phyloP scores from a whole-genome alignment of 2,888 invertebrate species.

The Seira musarum region DNA sequence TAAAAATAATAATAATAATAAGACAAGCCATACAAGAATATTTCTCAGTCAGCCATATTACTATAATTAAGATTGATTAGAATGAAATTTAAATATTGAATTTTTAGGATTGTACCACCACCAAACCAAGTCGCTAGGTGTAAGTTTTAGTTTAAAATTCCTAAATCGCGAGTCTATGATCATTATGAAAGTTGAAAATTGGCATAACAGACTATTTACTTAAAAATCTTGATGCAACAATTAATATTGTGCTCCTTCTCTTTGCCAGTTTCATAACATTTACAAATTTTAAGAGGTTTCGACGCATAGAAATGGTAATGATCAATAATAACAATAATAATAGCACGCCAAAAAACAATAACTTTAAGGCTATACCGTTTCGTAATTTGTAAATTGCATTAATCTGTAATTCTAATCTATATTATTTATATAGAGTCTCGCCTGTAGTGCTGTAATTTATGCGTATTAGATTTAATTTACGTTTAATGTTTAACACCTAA shows the following conservation, averaged over 20 bases:
- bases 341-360: conserved; percentile 11
- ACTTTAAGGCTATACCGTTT: conserved; percentile 13
- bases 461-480: not conserved
- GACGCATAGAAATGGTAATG: not conserved
- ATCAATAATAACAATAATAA: not conserved
- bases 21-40: conserved; percentile 1
- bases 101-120: not conserved
- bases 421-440: too few relatives aligned
- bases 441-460: conserved; percentile 11
- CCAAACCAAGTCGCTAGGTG: conserved; percentile 4
- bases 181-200: too few relatives aligned
- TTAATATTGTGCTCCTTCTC: not conserved
- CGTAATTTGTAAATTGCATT: conserved; percentile 11
- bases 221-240: too few relatives aligned
- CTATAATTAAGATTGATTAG: not conserved
- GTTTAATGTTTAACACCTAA: not conserved
- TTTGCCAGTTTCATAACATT: conserved; percentile 13
- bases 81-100: not conserved
- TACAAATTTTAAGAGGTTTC: too few relatives aligned
- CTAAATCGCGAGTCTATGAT: too few relatives aligned
- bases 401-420: not conserved
- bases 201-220: too few relatives aligned
- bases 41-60: conserved; percentile 54
- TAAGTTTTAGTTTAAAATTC: conserved; percentile 17
- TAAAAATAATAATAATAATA: not conserved